Percentiles rank a stretch among this genome's conserved stretches.
These are phyloP conservation scores for Sebastiscus albofasciatus DNA, from an alignment of 2,797 vertebrate genomes.

Conservation along the genomic window DNA sequence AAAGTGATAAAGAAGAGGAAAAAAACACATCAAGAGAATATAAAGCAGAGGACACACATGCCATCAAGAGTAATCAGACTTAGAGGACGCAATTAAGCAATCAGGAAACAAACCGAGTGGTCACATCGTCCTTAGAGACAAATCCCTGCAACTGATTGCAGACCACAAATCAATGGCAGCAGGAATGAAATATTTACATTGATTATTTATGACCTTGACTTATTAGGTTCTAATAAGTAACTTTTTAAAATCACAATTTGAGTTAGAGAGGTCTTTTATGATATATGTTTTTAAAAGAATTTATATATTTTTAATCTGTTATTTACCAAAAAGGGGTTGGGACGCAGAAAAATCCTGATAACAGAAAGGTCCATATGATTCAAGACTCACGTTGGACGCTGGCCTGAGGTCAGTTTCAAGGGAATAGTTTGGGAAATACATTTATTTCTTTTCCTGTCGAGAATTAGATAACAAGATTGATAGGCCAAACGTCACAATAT, in stretches of 20 bases:
- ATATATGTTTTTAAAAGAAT: not conserved
- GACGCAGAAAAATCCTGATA: not conserved
- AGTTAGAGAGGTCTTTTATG: not conserved
- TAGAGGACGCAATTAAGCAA: constrained; percentile 22
- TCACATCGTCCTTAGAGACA: constrained; percentile 5
- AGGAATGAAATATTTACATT: constrained; percentile 1
- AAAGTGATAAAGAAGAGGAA: not conserved
- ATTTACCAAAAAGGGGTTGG: not conserved
- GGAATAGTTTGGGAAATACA: not conserved
- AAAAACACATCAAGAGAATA: constrained; percentile 2
- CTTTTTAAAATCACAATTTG: not conserved
- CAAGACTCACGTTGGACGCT: not conserved
- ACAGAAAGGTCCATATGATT: not conserved
- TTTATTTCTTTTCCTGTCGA: not conserved
- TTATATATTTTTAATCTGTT: not conserved
- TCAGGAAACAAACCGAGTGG: constrained; percentile 13
- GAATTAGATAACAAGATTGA: not conserved
- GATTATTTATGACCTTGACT: constrained; percentile 21
- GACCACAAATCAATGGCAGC: not conserved
- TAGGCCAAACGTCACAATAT: not conserved
- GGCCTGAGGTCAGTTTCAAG: not conserved
- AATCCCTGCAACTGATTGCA: constrained; percentile 28
- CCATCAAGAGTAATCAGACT: constrained; percentile 10
- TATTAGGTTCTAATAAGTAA: not conserved
- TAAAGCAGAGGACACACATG: constrained; percentile 35